These are phyloP conservation scores for Plestiodon gilberti DNA, from an alignment of 2,113 vertebrate species.

Conservation along the genomic window DNA sequence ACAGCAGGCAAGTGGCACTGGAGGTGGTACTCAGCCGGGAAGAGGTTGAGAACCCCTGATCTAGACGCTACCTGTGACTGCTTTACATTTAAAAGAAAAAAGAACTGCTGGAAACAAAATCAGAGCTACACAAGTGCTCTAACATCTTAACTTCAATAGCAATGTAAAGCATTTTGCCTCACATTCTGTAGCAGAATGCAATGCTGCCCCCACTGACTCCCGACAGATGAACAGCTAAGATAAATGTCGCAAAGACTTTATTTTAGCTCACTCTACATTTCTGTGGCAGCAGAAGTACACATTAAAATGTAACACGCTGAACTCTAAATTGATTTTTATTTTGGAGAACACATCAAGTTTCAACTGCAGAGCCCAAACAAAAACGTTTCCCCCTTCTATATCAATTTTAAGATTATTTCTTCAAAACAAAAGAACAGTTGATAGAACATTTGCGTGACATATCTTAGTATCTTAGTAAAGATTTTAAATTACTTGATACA, in stretches of 20 bases:
- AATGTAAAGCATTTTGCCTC: neutral
- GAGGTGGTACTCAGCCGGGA: no score
- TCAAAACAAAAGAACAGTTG: no score
- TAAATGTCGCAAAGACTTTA: neutral
- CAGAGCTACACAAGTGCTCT: neutral
- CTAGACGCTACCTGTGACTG: neutral
- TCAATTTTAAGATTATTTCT: no score
- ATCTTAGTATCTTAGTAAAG: neutral
- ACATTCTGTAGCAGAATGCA: neutral
- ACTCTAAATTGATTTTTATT: neutral
- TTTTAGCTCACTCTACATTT: neutral
- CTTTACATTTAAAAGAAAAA: neutral
- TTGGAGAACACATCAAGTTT: neutral
- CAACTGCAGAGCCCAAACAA: no score
- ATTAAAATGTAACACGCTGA: neutral
- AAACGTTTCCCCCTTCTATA: no score
- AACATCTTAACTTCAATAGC: neutral
- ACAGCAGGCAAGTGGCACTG: no score
- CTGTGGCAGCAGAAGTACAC: neutral
- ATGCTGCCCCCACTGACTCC: neutral
- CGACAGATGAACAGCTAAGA: neutral
- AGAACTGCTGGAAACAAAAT: no score
- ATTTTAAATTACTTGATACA: neutral
- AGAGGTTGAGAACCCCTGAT: no score
- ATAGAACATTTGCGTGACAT: neutral